A percentile compares a stretch with the other conserved stretches of the same genome.
phyloP scores from a whole-genome alignment of 2,797 vertebrate genomes.

The Rhinogobio ventralis region DNA sequence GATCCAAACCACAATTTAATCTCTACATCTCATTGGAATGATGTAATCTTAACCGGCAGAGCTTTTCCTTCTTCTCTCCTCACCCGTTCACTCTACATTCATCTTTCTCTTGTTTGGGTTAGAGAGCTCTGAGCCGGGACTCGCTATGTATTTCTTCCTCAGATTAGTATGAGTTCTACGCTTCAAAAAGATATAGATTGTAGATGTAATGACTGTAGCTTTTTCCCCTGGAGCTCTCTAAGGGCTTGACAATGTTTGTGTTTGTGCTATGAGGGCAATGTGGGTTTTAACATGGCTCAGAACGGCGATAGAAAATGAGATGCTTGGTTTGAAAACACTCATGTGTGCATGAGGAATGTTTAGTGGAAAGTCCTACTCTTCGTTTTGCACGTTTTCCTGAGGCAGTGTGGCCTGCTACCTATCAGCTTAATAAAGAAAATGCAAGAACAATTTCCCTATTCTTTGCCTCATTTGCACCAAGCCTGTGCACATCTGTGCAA shows the following conservation, averaged over 20 bases:
- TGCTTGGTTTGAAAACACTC: conserved; percentile 35
- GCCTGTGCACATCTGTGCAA: conserved; percentile 10
- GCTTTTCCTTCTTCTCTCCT: conserved; percentile 58
- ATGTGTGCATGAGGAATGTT: conserved; percentile 24
- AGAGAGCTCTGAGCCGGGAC: conserved; percentile 54
- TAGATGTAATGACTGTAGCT: conserved; percentile 50
- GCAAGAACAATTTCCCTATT: conserved; percentile 11
- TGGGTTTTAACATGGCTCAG: conserved; percentile 43
- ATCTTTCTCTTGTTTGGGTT: conserved; percentile 74
- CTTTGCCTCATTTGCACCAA: conserved; percentile 17
- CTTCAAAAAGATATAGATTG: conserved; percentile 62
- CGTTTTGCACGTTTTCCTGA: not conserved
- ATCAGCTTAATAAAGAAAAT: conserved; percentile 33
- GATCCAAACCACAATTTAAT: conserved; percentile 66
- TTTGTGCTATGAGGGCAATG: conserved; percentile 42
- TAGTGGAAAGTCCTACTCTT: conserved; percentile 16
- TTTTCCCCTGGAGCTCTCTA: conserved; percentile 22
- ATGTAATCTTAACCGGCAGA: conserved; percentile 58
- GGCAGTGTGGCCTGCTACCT: conserved; percentile 26
- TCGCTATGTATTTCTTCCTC: conserved; percentile 41
- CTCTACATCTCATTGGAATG: conserved; percentile 63
- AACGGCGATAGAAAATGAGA: conserved; percentile 34
- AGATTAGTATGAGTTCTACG: conserved; percentile 60
- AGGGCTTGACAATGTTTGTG: conserved; percentile 34
- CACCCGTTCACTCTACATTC: conserved; percentile 62